Conservation (phyloP, 2,113 vertebrate species). For the Saiga tatarica region DNA sequence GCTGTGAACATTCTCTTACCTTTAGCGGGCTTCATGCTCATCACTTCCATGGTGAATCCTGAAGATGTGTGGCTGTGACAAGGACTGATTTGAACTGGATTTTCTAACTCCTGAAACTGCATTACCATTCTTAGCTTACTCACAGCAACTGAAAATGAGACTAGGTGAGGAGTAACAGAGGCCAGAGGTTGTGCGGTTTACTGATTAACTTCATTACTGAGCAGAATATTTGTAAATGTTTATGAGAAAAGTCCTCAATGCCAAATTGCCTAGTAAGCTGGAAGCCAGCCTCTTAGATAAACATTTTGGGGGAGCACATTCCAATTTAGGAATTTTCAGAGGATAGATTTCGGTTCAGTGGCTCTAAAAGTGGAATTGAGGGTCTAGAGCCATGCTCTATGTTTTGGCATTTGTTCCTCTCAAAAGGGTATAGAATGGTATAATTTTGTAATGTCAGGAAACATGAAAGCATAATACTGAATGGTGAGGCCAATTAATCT, state of each 20-base stretch:
- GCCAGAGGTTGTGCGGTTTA: slow-evolving; percentile 93
- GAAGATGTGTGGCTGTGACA: neutral
- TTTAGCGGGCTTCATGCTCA: slow-evolving; percentile 84
- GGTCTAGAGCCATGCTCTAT: neutral
- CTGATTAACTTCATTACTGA: slow-evolving; percentile 91
- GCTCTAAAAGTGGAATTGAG: neutral
- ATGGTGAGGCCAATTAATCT: neutral
- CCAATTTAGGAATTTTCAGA: slow-evolving; percentile 17
- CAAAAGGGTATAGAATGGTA: neutral
- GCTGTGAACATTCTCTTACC: slow-evolving; percentile 79
- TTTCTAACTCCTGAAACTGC: slow-evolving; percentile 71
- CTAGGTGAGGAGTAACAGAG: slow-evolving; percentile 84
- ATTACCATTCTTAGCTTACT: slow-evolving; percentile 68
- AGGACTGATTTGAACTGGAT: slow-evolving; percentile 13
- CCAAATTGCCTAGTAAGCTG: slow-evolving; percentile 55
- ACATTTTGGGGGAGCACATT: slow-evolving; percentile 1
- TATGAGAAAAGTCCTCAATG: slow-evolving; percentile 70
- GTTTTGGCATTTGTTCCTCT: neutral
- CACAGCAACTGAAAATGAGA: slow-evolving; percentile 74
- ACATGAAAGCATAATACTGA: neutral
- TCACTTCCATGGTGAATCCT: slow-evolving; percentile 81
- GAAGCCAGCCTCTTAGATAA: slow-evolving; percentile 57
- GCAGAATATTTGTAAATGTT: slow-evolving; percentile 79
- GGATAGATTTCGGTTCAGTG: neutral
- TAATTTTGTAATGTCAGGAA: neutral